Evolutionary conservation across 2,797 vertebrate genomes (phyloP).

Genomic region (Enteromius treurensis): DNA sequence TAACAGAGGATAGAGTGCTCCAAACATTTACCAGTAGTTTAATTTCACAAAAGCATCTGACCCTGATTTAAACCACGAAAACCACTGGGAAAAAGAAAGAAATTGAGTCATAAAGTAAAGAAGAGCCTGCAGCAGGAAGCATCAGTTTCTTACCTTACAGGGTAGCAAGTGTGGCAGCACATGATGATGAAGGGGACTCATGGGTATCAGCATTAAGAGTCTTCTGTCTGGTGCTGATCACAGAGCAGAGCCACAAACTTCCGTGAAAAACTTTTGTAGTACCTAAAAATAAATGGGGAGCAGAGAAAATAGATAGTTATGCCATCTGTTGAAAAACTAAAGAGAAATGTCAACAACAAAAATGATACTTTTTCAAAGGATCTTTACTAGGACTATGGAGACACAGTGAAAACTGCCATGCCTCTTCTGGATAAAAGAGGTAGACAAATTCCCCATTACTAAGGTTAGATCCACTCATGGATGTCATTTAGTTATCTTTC

Average conservation of each 20-base stretch:
- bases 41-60: slow-evolving; percentile 10
- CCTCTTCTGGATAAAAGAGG: background rate
- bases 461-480: background rate
- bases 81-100: background rate
- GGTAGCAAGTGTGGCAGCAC: slow-evolving; percentile 39
- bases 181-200: slow-evolving; percentile 52
- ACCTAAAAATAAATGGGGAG: slow-evolving; percentile 16
- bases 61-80: background rate
- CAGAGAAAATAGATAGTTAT: slow-evolving; percentile 2
- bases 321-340: background rate
- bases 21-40: slow-evolving; percentile 10
- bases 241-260: background rate
- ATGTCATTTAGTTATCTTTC: background rate
- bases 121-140: background rate
- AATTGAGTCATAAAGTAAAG: background rate
- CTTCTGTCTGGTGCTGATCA: background rate
- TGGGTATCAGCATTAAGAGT: slow-evolving; percentile 36
- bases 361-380: background rate
- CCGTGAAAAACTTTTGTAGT: background rate
- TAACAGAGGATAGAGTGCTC: background rate
- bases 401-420: slow-evolving; percentile 3
- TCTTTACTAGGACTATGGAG: slow-evolving; percentile 19
- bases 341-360: background rate
- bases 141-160: slow-evolving; percentile 53
- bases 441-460: background rate